Base-by-base conservation (phyloP, 2,113 vertebrate species). In the Stomatorhinus ivindoensis region DNA sequence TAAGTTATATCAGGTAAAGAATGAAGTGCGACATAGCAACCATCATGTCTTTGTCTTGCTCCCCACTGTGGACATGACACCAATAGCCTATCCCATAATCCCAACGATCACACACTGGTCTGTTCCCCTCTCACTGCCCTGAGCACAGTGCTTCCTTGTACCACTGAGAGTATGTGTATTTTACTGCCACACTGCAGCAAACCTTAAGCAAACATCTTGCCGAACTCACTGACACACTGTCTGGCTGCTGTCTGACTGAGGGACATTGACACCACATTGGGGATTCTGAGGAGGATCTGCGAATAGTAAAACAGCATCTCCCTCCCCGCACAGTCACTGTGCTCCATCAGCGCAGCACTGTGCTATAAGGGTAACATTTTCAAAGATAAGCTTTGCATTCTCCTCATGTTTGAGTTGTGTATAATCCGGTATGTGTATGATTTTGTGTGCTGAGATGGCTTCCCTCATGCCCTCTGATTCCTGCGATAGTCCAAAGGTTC, bases 11-110 rank as follows among this genome's bases (percentile, higher is more conserved):
- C 61, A 69, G 61, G 61, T 27, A 69, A 10, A 69, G 55, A n/a
- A 61, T 24, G 6, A 61, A 61, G 55, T 61, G 55, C 8, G 24
- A n/a, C 21, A 61, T n/a, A 61, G 24, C 24, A n/a, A 27, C 9
- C 27, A 69, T 69, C 61, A 13, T 69, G 27, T 31, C 61, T 69
- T 69, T 65, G 58, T 69, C 61, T 69, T 1, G 10, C 90, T 87
- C 98, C 94, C 90, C 95, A 97, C 0, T 98, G 97, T 97, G 97
- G 97, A 0, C 97, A 98, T 61, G 97, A 97, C 82, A 98, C 97
- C 93, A 97, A 97, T 93, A 91, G 93, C 0, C 90, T 98, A 5
- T 97, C 98, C 95, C 97, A 98, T 95, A 98, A 98, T 82, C 0
- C 95, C 50, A 96, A 92, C 35, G 11, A 94, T 88, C 98, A 98